Evolutionary conservation across 1,140 invertebrate species (phyloP).

Genomic region (Pachypeltis micranthus): DNA sequence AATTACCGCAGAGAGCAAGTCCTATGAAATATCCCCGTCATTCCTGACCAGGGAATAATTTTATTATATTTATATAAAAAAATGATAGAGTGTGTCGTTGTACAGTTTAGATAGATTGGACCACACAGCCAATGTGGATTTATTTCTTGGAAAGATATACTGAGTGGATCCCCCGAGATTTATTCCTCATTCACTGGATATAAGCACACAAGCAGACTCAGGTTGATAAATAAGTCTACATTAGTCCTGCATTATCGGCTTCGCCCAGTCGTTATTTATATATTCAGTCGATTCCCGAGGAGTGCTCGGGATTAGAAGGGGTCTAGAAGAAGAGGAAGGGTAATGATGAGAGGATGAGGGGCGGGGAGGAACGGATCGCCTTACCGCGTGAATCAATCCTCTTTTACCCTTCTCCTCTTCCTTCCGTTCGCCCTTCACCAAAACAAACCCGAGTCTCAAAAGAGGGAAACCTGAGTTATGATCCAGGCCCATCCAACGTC

Average conservation of each 20-base stretch:
- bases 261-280: slow-evolving; percentile 10
- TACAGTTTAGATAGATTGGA: slow-evolving; percentile 8
- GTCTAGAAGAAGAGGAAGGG: no score
- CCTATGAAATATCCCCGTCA: slow-evolving; percentile 11
- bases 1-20: background rate
- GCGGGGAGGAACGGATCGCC: no score
- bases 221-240: slow-evolving; percentile 13
- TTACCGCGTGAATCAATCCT: slow-evolving; percentile 1
- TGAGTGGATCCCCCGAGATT: slow-evolving; percentile 9
- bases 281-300: slow-evolving; percentile 13
- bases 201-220: slow-evolving; percentile 14
- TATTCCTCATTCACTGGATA: slow-evolving; percentile 11
- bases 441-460: background rate
- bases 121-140: slow-evolving; percentile 14
- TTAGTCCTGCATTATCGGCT: slow-evolving; percentile 13
- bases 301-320: slow-evolving; percentile 6
- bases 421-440: no score
- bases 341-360: no score
- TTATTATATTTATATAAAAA: slow-evolving; percentile 12
- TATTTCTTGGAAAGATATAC: slow-evolving; percentile 8
- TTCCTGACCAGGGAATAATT: slow-evolving; percentile 8
- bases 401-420: background rate
- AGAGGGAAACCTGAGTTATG: background rate
- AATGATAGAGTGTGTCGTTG: slow-evolving; percentile 12
- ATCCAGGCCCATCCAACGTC: background rate